Conservation (phyloP, 2,113 vertebrate genomes). For the Ophiodon elongatus region DNA sequence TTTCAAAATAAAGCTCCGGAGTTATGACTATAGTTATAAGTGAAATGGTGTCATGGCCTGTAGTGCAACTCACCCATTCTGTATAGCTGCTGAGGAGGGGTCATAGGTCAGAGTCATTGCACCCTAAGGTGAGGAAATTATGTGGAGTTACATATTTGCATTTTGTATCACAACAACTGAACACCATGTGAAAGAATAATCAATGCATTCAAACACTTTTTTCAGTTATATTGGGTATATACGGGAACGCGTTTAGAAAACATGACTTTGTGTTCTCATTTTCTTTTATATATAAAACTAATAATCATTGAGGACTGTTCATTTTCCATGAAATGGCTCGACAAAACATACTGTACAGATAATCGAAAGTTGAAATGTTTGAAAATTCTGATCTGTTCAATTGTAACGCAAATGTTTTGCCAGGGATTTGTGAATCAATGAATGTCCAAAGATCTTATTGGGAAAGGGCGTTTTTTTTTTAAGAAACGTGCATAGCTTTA, state of each 20-base stretch:
- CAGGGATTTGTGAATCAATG: neutral
- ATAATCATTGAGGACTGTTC: neutral
- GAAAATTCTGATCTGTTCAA: neutral
- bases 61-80: constrained; percentile 91
- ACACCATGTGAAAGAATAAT: neutral
- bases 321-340: neutral
- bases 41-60: neutral
- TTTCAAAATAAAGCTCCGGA: constrained; percentile 6
- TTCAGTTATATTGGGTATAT: neutral
- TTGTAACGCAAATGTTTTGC: neutral
- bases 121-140: constrained; percentile 82
- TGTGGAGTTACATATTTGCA: constrained; percentile 7
- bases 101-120: constrained; percentile 98
- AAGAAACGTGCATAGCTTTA: neutral
- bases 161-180: neutral
- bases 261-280: neutral
- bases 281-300: neutral
- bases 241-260: neutral
- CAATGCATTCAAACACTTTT: neutral
- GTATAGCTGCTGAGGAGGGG: constrained; percentile 95
- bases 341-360: neutral
- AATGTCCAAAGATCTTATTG: neutral
- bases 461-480: neutral
- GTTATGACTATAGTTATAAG: neutral
- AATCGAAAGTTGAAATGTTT: neutral